Conservation (phyloP, 2,113 vertebrate genomes). For the Formicarius rufipectus region DNA sequence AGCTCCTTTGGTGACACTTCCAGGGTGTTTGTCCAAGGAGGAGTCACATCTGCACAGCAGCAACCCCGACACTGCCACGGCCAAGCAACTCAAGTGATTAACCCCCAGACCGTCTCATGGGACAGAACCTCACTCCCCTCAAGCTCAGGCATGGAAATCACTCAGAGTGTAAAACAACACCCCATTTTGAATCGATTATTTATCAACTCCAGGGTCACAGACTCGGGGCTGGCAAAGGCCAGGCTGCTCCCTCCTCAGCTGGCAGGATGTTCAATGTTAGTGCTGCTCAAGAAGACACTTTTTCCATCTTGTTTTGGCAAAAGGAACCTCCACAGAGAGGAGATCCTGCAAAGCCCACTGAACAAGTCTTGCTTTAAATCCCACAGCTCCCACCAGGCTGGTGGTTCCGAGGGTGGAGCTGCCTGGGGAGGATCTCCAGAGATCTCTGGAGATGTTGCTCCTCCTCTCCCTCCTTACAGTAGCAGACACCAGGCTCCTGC, state of each 20-base stretch:
- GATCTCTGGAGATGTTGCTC: background rate
- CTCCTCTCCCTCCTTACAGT: background rate
- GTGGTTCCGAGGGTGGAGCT: background rate
- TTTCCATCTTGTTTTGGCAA: background rate
- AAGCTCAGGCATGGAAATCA: background rate
- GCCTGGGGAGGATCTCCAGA: background rate
- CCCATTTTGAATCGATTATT: background rate
- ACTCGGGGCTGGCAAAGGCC: background rate
- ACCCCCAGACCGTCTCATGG: background rate
- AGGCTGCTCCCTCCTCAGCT: background rate
- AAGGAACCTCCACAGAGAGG: background rate
- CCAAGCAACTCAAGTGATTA: background rate
- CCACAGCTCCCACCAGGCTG: rapidly evolving
- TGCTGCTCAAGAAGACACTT: background rate
- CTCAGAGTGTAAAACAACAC: rapidly evolving
- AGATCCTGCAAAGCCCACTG: rapidly evolving
- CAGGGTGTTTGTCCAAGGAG: background rate
- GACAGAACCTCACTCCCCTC: background rate
- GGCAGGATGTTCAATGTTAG: background rate
- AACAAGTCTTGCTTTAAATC: background rate
- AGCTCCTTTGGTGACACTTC: background rate
- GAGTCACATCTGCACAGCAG: rapidly evolving
- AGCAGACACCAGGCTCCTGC: background rate
- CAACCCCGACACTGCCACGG: background rate
- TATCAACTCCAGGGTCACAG: background rate